A percentile compares a stretch with the other conserved stretches of the same genome.
Conservation (phyloP, 2,888 invertebrate genomes). For the Drosophila peninsularis region DNA sequence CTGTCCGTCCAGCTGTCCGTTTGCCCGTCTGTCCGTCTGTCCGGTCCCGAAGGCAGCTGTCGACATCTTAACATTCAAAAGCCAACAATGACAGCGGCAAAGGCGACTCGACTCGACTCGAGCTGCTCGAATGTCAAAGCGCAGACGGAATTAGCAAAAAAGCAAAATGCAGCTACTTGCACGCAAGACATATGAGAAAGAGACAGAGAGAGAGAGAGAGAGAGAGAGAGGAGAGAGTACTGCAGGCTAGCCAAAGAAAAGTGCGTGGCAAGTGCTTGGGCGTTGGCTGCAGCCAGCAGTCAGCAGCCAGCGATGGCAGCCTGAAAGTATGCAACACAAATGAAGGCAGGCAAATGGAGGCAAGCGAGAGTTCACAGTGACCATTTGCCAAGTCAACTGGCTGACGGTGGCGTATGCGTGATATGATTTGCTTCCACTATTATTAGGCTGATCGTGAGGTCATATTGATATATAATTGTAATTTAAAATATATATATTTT, state of each 20-base stretch:
- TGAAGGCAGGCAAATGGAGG: not conserved
- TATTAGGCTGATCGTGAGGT: not conserved
- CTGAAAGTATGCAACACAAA: constrained; percentile 61
- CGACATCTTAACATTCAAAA: constrained; percentile 78
- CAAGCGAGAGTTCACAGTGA: constrained; percentile 44
- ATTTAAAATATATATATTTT: too few relatives aligned
- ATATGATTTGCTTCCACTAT: constrained; percentile 15
- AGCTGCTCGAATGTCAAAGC: constrained; percentile 63
- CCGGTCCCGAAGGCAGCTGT: constrained; percentile 67
- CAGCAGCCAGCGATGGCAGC: constrained; percentile 34
- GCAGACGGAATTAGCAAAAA: constrained; percentile 75
- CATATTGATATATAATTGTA: too few relatives aligned
- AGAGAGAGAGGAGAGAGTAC: not conserved
- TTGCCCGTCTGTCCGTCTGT: constrained; percentile 12
- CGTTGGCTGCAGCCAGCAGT: constrained; percentile 43
- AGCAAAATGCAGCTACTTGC: constrained; percentile 78
- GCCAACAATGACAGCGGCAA: constrained; percentile 72
- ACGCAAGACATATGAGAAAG: constrained; percentile 44
- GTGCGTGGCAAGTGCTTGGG: constrained; percentile 54
- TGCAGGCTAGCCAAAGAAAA: constrained; percentile 30
- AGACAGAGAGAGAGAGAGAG: not conserved
- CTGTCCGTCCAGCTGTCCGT: too few relatives aligned
- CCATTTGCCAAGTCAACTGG: constrained; percentile 66
- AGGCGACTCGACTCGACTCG: constrained; percentile 31
- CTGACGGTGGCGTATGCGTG: constrained; percentile 39